phyloP scores from a whole-genome alignment of 2,113 vertebrate genomes.

The Catharus bicknelli region DNA sequence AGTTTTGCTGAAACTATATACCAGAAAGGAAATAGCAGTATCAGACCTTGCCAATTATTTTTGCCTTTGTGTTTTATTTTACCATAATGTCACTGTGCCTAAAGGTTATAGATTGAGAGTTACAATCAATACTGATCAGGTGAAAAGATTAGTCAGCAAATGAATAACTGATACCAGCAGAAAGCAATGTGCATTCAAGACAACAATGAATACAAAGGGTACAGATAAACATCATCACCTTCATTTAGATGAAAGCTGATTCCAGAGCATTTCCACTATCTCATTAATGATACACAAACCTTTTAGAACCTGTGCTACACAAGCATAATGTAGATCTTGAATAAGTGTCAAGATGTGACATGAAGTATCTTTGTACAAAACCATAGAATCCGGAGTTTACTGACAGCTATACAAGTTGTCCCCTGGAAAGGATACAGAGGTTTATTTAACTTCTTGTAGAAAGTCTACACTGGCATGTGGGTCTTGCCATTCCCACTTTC shows the following conservation, averaged over 20 bases:
- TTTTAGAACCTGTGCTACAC: slow-evolving; percentile 36
- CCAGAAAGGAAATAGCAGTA: slow-evolving; percentile 46
- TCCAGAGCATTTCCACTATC: slow-evolving; percentile 50
- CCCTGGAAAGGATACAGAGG: not conserved
- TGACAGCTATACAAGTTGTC: not conserved
- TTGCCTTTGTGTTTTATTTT: slow-evolving; percentile 70
- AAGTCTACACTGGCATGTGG: not conserved
- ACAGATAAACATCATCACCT: slow-evolving; percentile 70
- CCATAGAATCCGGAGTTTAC: not conserved
- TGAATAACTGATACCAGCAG: slow-evolving; percentile 65
- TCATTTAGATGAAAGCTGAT: slow-evolving; percentile 75
- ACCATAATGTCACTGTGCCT: slow-evolving; percentile 56
- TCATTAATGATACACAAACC: slow-evolving; percentile 72
- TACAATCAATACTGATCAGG: slow-evolving; percentile 78
- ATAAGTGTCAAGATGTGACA: slow-evolving; percentile 20
- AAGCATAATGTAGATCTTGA: slow-evolving; percentile 32
- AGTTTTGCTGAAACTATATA: slow-evolving; percentile 30
- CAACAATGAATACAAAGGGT: slow-evolving; percentile 64
- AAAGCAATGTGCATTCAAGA: slow-evolving; percentile 67
- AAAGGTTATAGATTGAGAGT: slow-evolving; percentile 77
- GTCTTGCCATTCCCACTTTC: not conserved
- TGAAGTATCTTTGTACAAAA: not conserved
- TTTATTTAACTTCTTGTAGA: not conserved
- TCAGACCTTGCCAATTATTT: slow-evolving; percentile 66
- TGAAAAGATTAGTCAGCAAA: slow-evolving; percentile 79